A percentile compares a stretch with the other conserved stretches of the same genome.
Evolutionary conservation across 2,113 vertebrate genomes (phyloP).

Genomic region (Morone saxatilis): DNA sequence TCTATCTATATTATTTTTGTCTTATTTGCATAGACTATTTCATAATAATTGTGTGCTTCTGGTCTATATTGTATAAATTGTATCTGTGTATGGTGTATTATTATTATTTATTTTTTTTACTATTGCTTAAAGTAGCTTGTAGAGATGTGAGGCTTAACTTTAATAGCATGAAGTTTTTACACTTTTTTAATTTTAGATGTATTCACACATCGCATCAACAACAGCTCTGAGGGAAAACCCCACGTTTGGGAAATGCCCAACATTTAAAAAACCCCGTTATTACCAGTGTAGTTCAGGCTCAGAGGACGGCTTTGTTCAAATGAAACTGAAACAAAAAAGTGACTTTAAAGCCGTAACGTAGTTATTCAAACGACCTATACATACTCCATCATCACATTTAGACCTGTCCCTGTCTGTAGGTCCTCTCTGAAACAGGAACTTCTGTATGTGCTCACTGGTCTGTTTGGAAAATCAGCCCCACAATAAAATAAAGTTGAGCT

Average conservation of each 20-base stretch:
- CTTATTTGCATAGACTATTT: background rate
- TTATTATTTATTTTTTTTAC: background rate
- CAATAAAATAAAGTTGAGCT: background rate
- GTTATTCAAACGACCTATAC: background rate
- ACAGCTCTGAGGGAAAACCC: constrained; percentile 20
- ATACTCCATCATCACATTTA: background rate
- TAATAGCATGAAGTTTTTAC: background rate
- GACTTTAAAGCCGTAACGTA: background rate
- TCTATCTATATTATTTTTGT: background rate
- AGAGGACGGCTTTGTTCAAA: background rate
- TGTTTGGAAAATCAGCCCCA: background rate
- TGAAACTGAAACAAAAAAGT: constrained; percentile 30
- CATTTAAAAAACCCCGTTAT: background rate
- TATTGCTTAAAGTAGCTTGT: background rate
- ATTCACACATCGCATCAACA: background rate
- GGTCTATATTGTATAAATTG: no score
- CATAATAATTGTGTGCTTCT: background rate
- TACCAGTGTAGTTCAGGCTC: background rate
- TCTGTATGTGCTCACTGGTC: background rate
- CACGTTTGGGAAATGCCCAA: constrained; percentile 46
- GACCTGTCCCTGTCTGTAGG: fast-evolving
- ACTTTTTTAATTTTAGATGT: background rate
- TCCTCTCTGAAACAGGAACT: no score
- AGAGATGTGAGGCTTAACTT: background rate
- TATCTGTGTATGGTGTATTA: no score